phyloP scores from a whole-genome alignment of 2,113 vertebrate genomes.

The Chamaea fasciata region DNA sequence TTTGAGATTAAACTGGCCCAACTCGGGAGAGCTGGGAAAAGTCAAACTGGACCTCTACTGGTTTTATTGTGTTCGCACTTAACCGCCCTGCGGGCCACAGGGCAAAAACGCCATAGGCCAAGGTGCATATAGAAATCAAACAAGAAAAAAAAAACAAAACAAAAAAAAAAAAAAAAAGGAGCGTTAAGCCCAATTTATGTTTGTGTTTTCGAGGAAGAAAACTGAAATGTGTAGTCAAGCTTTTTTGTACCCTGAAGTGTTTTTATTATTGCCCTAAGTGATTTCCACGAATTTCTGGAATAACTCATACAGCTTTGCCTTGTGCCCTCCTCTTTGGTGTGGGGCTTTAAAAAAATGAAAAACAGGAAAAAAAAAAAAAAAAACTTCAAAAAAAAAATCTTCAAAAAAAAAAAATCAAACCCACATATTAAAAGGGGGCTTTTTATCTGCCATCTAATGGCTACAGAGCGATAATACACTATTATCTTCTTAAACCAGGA shows the following conservation, averaged over 20 bases:
- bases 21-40: constrained; percentile 74
- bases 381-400: neutral
- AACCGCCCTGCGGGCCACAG: constrained; percentile 93
- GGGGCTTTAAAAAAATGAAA: constrained; percentile 77
- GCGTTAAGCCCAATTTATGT: constrained; percentile 83
- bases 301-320: constrained; percentile 99
- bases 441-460: constrained; percentile 89
- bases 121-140: constrained; percentile 86
- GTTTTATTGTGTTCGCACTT: constrained; percentile 92
- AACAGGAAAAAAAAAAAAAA: neutral
- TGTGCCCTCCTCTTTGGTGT: constrained; percentile 83
- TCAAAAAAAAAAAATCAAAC: constrained; percentile 59
- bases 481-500: constrained; percentile 88
- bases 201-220: constrained; percentile 83
- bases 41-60: constrained; percentile 78
- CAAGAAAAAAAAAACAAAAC: constrained; percentile 4
- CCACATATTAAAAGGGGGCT: constrained; percentile 84
- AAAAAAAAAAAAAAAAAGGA: constrained; percentile 55
- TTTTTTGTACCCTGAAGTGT: constrained; percentile 89
- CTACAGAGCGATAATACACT: constrained; percentile 89
- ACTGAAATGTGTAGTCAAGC: constrained; percentile 83
- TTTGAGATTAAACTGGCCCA: constrained; percentile 81
- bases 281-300: constrained; percentile 92
- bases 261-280: constrained; percentile 89
- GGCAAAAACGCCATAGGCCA: constrained; percentile 95